A percentile compares a stretch with the other conserved stretches of the same genome.
These are phyloP conservation scores for Todiramphus saurophagus DNA, from an alignment of 2,113 vertebrate species.

Conservation along the genomic window DNA sequence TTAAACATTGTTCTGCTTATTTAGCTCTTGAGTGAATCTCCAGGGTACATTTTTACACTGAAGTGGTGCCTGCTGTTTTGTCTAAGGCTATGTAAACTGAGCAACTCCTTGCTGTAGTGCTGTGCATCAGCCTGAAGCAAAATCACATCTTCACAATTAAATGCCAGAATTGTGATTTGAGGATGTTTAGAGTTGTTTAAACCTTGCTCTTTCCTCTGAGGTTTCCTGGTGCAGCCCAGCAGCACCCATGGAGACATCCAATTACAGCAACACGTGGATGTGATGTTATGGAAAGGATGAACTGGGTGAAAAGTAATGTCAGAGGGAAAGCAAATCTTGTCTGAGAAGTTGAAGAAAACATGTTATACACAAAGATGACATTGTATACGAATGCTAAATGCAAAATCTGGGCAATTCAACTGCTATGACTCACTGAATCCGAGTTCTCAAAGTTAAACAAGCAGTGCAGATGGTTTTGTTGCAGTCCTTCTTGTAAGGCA, in stretches of 20 bases:
- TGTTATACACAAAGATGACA: neutral
- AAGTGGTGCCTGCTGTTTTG: neutral
- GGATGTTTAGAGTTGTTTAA: neutral
- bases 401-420: neutral
- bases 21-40: neutral
- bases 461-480: conserved; percentile 39
- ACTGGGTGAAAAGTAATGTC: neutral
- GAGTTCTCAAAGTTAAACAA: neutral
- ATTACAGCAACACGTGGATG: neutral
- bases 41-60: neutral
- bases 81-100: neutral
- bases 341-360: neutral
- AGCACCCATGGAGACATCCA: rapidly evolving
- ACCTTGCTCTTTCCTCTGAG: neutral
- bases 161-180: neutral
- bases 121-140: neutral
- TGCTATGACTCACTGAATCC: conserved; percentile 47
- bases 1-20: neutral
- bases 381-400: neutral
- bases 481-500: conserved; percentile 66
- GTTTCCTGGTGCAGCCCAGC: neutral
- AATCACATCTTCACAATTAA: neutral
- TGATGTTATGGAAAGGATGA: neutral
- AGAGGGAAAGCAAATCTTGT: neutral
- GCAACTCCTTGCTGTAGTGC: neutral